Base-by-base conservation (phyloP, 2,797 vertebrate genomes). In the Pseudocheirus occidentalis region DNA sequence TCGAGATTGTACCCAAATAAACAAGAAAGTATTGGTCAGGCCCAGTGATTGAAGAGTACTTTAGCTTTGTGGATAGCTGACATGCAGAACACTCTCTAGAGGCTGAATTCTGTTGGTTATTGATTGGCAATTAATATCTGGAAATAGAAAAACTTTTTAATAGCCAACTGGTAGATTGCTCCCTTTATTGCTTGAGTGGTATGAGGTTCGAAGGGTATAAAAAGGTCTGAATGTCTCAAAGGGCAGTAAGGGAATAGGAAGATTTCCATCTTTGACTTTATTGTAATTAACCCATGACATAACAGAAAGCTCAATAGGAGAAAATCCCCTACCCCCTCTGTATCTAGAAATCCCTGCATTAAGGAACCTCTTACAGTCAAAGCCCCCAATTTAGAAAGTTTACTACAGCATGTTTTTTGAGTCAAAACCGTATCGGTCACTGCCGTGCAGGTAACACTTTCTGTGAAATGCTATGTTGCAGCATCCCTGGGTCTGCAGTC, bases 401-500 rank as follows among this genome's bases (percentile, higher is more conserved):
- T 97, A 97, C 91, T 96, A 96, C 58, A 95, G 94, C 95, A n/a
- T 98, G 94, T 98, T 98, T 99, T 98, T 99, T 96, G 98, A 56
- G 97, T 95, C 95, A 96, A 98, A 97, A 90, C 98, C 98, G 97
- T 98, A 98, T 98, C 98, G 94, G 93, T 98, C 97, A 94, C 94
- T 97, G 58, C 91, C 87, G 89, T 96, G 7, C 97, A 96, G 98
- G 97, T 98, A 98, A 98, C 95, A 91, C 55, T 97, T 97, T 98
- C 96, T 98, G 96, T 98, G 95, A 98, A 98, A 98, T 98, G 96
- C 98, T 98, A 96, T 57, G 92, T 99, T 98, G 73, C 99, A 99
- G 99, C 98, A 99, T 99, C 98, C 99, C 99, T 62, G 99, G 99
- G 94, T 99, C 99, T 54, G 99, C 99, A 0, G 99, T 99, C 94